Base-by-base conservation (phyloP, 2,888 invertebrate genomes). In the Coleophora deauratella region DNA sequence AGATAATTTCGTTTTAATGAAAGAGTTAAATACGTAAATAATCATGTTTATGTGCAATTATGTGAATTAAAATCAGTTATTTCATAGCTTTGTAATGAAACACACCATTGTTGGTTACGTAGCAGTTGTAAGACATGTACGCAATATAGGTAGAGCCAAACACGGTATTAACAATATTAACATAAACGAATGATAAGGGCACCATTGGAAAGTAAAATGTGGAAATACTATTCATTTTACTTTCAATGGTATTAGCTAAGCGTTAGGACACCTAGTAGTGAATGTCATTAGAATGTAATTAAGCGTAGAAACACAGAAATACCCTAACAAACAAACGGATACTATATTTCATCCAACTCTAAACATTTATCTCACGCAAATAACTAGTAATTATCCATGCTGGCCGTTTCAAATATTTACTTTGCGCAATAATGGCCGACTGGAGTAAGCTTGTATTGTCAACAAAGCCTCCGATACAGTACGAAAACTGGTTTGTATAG, bases 391-490 rank as follows among this genome's bases (percentile, higher is more conserved):
- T 69, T 67, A 61, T 51, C 53, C 59, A 35, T 50, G 62, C 59
- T 63, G 64, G 62, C 58, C 54, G 50, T 54, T 47, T 54, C 57
- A 69, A 73, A 72, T 72, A 67, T 77, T 78, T 71, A 60, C 55
- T 55, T 67, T 69, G 60, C 65, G 68, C 69, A 72, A 66, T 62
- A 59, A 55, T 55, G 55, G 54, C 51, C 54, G 51, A 45, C 62
- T 59, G 57, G 65, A 65, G 65, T 60, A 59, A 59, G 59, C 53
- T 55, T 30, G 41, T 54, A 59, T 54, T 66, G 69, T 66, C 63
- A 72, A 73, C 67, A 62, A 50, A 51, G 53, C 37, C 43, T 40
- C 37, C 43, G 57, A 52, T 54, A 56, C 54, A 52, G 50, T 51
- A 47, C 48, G 51, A 47, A 52, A 64, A 72, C 72, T 58, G 62